phyloP scores from a whole-genome alignment of 2,888 invertebrate genomes.

The Rhogogaster chlorosoma region DNA sequence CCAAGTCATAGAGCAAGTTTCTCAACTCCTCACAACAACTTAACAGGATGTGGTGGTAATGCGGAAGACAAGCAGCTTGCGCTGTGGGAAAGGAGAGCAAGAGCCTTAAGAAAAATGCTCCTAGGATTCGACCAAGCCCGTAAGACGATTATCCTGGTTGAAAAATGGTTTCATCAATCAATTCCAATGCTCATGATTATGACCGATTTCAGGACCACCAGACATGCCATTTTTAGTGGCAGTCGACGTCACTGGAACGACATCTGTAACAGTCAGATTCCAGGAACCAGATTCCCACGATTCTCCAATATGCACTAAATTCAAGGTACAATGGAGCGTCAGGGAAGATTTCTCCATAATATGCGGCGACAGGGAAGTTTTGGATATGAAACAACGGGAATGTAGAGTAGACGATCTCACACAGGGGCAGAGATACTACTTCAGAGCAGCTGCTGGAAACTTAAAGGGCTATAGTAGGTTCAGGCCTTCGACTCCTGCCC shows the following conservation, averaged over 20 bases:
- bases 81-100: conserved; percentile 92
- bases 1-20: conserved; percentile 73
- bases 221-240: conserved; percentile 90
- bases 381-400: conserved; percentile 83
- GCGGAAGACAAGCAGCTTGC: conserved; percentile 91
- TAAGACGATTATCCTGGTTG: conserved; percentile 73
- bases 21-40: conserved; percentile 75
- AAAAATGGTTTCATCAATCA: neutral
- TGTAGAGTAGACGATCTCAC: conserved; percentile 86
- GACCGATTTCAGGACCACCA: conserved; percentile 83
- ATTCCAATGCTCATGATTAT: neutral
- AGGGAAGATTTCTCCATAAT: conserved; percentile 90
- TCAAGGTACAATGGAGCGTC: conserved; percentile 97
- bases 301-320: conserved; percentile 92
- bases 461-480: conserved; percentile 93
- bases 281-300: conserved; percentile 86
- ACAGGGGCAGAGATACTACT: conserved; percentile 93
- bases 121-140: conserved; percentile 93
- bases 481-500: conserved; percentile 88
- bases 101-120: conserved; percentile 89
- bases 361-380: conserved; percentile 89
- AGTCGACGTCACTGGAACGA: conserved; percentile 85
- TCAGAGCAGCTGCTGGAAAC: conserved; percentile 95
- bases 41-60: conserved; percentile 85
- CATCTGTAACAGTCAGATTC: conserved; percentile 84